These are phyloP conservation scores for Catamblyrhynchus diadema DNA, from an alignment of 2,797 vertebrate species.

Conservation along the genomic window DNA sequence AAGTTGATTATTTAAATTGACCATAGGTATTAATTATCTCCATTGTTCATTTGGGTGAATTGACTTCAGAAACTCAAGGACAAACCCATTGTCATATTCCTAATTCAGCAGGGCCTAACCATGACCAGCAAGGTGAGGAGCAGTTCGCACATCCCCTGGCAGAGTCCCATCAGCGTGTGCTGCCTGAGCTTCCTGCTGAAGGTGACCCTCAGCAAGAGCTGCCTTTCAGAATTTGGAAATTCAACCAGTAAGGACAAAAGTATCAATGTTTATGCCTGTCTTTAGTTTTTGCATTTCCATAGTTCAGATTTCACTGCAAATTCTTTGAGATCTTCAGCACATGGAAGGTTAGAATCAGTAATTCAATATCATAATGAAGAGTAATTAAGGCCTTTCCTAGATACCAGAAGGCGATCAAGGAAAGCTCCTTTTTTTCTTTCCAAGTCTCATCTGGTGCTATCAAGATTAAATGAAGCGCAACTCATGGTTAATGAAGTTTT, in stretches of 20 bases:
- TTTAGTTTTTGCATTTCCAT: not conserved
- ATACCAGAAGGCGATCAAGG: not conserved
- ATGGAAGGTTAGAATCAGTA: not conserved
- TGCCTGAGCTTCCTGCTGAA: not conserved
- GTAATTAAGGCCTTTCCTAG: not conserved
- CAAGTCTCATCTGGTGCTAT: not conserved
- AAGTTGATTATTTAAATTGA: not conserved
- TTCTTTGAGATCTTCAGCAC: not conserved
- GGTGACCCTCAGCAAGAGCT: not conserved
- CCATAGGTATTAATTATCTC: not conserved
- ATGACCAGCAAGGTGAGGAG: not conserved
- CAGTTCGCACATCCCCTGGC: not conserved
- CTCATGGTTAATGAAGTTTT: not conserved
- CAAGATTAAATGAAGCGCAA: not conserved
- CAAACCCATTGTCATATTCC: not conserved
- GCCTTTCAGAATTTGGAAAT: not conserved
- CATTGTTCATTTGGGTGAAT: not conserved
- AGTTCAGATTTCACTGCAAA: not conserved
- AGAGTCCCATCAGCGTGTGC: accelerated
- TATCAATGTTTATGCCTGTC: not conserved
- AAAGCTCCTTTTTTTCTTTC: not conserved
- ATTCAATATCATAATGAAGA: not conserved
- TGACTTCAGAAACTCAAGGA: not conserved
- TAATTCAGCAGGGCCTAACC: not conserved
- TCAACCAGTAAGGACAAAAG: not conserved